Evolutionary conservation across 2,888 invertebrate genomes (phyloP), one percentile per base, ranked within the genome.

Genomic region (Acrobasis suavella): DNA sequence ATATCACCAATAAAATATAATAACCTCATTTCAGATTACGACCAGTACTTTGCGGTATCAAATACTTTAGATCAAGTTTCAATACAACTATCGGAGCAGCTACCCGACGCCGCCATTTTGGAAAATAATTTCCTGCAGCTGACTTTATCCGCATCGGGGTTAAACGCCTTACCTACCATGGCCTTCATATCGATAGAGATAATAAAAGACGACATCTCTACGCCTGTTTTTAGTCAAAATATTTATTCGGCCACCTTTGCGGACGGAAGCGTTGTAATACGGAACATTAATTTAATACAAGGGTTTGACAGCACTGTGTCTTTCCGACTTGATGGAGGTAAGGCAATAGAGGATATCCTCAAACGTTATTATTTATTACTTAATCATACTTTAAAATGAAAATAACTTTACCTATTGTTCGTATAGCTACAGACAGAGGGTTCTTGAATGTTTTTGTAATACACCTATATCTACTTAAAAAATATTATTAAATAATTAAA

Each of bases 301-400:
- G 90, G 90, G 17, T 87, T 73, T 58, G 83, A 81, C 64, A 63
- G 65, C 58, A 73, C 71, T 17, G 85, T 88, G 5, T 67, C 65
- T 6, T 87, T 88, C 67, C 69, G 69, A 46, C 76, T 90, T 63
- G 72, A 76, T 50, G 90, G 87, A 78, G 86, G 90, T 88, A 78
- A 78, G 69, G 14, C n/a, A 46, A 32, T 32, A 32, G 32, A 7
- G 14, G 42, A 42, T 12, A 42, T 42, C 42, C 5, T 9, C 22
- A 12, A 12, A 42, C 12, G 42, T 32, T 32, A 42, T 42, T 42
- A 42, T 42, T 42, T 42, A 12, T 46, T 46, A 46, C 46, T 46
- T 10, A 32, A 32, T 32, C 32, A 32, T 32, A 32, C 22, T 22
- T 22, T 22, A 3, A 22, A 22, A 22, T 2, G 22, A 22, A 22